phyloP scores from a whole-genome alignment of 2,888 invertebrate genomes.

The Acronicta alni region DNA sequence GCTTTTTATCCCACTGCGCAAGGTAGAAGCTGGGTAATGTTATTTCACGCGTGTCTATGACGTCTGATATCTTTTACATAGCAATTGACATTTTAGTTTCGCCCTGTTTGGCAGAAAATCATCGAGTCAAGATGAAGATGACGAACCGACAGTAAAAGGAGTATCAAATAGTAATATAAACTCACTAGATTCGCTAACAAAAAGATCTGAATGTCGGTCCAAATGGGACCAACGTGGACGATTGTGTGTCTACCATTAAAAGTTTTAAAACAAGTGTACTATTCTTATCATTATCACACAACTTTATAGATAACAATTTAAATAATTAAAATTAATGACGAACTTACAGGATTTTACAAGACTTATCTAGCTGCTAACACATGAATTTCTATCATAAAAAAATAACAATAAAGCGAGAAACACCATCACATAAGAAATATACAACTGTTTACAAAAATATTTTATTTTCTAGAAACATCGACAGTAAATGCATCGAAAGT shows the following conservation, averaged over 20 bases:
- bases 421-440: conserved; percentile 29
- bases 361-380: conserved; percentile 35
- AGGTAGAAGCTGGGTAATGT: neutral
- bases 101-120: too few relatives aligned
- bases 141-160: too few relatives aligned
- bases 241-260: conserved; percentile 1
- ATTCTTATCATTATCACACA: conserved; percentile 3
- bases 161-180: too few relatives aligned
- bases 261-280: conserved; percentile 33
- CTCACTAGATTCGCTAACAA: too few relatives aligned
- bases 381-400: conserved; percentile 34
- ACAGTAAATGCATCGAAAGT: conserved; percentile 56
- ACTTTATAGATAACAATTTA: conserved; percentile 33
- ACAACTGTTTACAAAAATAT: conserved; percentile 32
- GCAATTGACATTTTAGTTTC: too few relatives aligned
- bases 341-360: conserved; percentile 22
- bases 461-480: conserved; percentile 37
- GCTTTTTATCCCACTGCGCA: neutral
- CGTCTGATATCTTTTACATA: too few relatives aligned
- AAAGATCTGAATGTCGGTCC: neutral
- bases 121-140: too few relatives aligned
- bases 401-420: conserved; percentile 37
- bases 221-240: neutral
- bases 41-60: neutral
- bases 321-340: conserved; percentile 43